Percentiles rank a stretch among this genome's conserved stretches.
phyloP scores from a whole-genome alignment of 2,113 vertebrate genomes.

The Emydura subglobosa region DNA sequence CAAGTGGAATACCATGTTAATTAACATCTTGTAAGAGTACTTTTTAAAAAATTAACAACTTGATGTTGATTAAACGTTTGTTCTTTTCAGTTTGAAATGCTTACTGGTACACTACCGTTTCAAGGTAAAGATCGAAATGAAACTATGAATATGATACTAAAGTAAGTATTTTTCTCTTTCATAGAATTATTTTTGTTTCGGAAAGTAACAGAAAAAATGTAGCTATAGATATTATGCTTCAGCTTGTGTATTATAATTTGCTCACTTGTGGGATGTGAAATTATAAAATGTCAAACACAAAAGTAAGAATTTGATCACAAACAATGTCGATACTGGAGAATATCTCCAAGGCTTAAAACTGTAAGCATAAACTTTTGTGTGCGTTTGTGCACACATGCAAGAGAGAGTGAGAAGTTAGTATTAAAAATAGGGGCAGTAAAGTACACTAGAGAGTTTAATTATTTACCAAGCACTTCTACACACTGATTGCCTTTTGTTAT shows the following conservation, averaged over 20 bases:
- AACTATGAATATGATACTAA: slow-evolving; percentile 99
- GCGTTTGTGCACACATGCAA: background rate
- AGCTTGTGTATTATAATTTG: background rate
- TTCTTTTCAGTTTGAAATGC: slow-evolving; percentile 93
- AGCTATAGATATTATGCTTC: background rate
- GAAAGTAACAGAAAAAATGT: slow-evolving; percentile 10
- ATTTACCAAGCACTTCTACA: background rate
- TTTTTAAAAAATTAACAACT: background rate
- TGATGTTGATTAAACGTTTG: slow-evolving; percentile 64
- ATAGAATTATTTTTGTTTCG: background rate
- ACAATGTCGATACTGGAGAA: background rate
- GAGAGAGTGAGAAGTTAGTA: background rate
- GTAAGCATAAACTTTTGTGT: background rate
- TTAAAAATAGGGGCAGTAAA: background rate
- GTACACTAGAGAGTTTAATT: background rate
- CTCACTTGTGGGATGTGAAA: background rate
- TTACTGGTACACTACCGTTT: slow-evolving; percentile 96
- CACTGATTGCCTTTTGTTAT: background rate
- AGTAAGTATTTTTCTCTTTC: slow-evolving; percentile 84
- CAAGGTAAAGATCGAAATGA: slow-evolving; percentile 98
- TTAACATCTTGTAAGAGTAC: background rate
- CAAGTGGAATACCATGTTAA: background rate
- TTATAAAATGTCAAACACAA: background rate
- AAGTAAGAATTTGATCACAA: background rate
- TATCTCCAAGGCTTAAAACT: background rate